Base-by-base conservation (phyloP, 2,113 vertebrate species). In the Chaenogobius annularis region DNA sequence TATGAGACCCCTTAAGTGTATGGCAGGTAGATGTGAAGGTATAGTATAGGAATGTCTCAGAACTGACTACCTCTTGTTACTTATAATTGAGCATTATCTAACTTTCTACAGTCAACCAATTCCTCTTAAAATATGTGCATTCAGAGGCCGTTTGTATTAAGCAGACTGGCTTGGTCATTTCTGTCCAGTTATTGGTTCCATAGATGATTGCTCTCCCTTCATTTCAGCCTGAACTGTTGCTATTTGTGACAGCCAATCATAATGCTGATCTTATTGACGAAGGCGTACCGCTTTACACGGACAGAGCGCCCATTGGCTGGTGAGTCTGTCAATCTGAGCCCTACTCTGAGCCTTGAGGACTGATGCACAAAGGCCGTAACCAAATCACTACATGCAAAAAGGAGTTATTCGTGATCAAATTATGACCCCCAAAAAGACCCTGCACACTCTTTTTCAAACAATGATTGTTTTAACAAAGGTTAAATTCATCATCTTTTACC, bases 271-370 rank as follows among this genome's bases (percentile, higher is more conserved):
- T 5, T 13, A 8, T 5, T 2, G 1, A n/a, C 20, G 0, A 79
- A 76, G 88, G 86, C 77, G 88, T 70, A 86, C 74, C 5, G 1
- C 73, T 0, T 55, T 8, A 68, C 3, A 70, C 85, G 83, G 87
- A 90, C 83, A 82, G 83, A 66, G 13, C 1, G 23, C 40, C 77
- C 88, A 91, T 92, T 92, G 92, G 91, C 67, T 77, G 6, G 1
- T 0, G 0, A 15, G 35, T 10, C 26, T 5, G 35, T 75, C 78
- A 73, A 7, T 83, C 69, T 44, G 0, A 26, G 61, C 55, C 35
- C 50, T 64, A 71, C 70, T n/a, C 78, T 50, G 9, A 54, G 23
- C 12, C 58, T 6, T 70, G 9, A 20, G 20, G n/a, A n/a, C 10
- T 40, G 1, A 10, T 12, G 8, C 61, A 43, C 61, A 12, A 9